A percentile compares a stretch with the other conserved stretches of the same genome.
Conservation (phyloP, 2,113 vertebrate species). For the Semnornis frantzii region DNA sequence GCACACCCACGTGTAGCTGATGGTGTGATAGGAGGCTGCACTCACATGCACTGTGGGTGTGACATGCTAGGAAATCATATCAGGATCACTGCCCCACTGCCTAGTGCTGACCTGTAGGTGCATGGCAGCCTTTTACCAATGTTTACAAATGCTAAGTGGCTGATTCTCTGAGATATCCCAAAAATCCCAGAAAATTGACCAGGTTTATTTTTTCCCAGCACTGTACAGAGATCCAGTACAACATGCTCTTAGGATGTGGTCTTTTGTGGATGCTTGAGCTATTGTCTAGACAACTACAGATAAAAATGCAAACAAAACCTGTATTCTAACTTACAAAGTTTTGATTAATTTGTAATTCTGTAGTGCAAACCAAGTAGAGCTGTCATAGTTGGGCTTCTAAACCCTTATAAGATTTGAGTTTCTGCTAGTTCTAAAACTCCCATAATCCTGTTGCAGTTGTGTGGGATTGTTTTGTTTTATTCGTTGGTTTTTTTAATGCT, state of each 20-base stretch:
- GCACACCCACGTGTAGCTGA: background rate
- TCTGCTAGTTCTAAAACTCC: background rate
- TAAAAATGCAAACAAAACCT: background rate
- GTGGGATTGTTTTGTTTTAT: background rate
- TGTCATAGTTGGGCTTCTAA: background rate
- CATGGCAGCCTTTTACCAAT: background rate
- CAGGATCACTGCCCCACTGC: background rate
- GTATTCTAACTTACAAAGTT: background rate
- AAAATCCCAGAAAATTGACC: background rate
- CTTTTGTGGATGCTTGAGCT: background rate
- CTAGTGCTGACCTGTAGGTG: background rate
- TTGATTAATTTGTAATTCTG: background rate
- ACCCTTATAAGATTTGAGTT: background rate
- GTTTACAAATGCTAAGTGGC: rapidly evolving
- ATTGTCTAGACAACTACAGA: rapidly evolving
- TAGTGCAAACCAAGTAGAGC: background rate
- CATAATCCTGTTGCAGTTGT: background rate
- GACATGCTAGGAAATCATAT: rapidly evolving
- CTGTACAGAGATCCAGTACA: background rate
- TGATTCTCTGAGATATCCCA: background rate
- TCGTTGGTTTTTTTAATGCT: background rate
- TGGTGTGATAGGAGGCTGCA: background rate
- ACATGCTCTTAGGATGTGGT: background rate
- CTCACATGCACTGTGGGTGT: background rate
- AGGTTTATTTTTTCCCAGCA: background rate